A percentile compares a stretch with the other conserved stretches of the same genome.
Evolutionary conservation across 2,113 vertebrate genomes (phyloP).

Genomic region (Typhlomys cinereus): DNA sequence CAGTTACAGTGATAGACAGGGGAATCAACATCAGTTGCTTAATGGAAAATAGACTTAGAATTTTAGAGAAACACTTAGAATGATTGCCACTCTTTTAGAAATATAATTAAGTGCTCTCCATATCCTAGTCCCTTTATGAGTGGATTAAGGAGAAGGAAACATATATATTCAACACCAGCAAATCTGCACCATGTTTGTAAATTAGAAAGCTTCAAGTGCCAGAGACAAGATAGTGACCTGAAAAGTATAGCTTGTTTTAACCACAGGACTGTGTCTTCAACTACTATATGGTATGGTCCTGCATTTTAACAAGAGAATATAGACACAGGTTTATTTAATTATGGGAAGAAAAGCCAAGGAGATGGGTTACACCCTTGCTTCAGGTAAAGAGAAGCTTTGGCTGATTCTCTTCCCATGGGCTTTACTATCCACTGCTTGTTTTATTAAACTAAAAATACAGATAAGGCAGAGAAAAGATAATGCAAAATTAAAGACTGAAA

Average conservation of each 20-base stretch:
- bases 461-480: slow-evolving; percentile 63
- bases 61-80: not conserved
- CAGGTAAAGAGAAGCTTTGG: not conserved
- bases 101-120: not conserved
- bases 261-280: not conserved
- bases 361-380: accelerated
- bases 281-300: accelerated
- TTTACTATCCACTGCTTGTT: not conserved
- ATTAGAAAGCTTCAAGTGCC: not conserved
- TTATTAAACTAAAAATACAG: slow-evolving; percentile 58
- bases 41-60: not conserved
- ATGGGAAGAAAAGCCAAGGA: not conserved
- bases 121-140: not conserved
- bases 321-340: not conserved
- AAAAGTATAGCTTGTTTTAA: not conserved
- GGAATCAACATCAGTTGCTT: not conserved
- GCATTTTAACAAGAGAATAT: not conserved
- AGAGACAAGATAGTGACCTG: too few species aligned
- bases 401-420: not conserved
- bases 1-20: not conserved
- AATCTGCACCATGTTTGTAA: not conserved
- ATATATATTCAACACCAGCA: not conserved
- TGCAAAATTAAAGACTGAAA: slow-evolving; percentile 72
- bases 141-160: not conserved
- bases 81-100: not conserved